A percentile compares a stretch with the other conserved stretches of the same genome.
These are phyloP conservation scores for Hoplodrina ambigua DNA, from an alignment of 2,888 invertebrate genomes.

Conservation along the genomic window DNA sequence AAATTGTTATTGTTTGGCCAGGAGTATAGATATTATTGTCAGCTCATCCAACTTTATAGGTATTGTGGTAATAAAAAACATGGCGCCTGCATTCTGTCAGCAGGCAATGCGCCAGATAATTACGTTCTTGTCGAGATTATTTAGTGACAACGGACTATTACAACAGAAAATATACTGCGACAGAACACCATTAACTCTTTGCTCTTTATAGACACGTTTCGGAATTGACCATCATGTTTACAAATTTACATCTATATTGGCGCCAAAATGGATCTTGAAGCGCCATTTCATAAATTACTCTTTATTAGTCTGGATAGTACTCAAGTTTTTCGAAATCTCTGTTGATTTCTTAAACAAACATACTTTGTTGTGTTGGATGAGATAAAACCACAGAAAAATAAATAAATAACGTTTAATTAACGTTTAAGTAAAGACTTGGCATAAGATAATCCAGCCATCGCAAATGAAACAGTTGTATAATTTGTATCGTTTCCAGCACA, in stretches of 20 bases:
- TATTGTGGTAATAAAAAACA: background rate
- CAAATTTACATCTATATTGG: background rate
- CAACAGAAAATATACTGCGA: constrained; percentile 9
- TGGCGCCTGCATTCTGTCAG: constrained; percentile 4
- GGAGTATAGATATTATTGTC: no score
- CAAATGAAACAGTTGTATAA: background rate
- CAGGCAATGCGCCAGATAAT: background rate
- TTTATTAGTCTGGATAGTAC: background rate
- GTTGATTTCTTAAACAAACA: background rate
- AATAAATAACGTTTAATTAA: no score
- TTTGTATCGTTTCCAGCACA: background rate
- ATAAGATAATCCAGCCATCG: background rate
- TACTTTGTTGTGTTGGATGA: background rate
- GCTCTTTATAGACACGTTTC: constrained; percentile 12
- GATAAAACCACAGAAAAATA: background rate
- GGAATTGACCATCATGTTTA: background rate
- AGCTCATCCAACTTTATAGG: background rate
- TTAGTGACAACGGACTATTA: background rate
- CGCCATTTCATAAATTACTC: constrained; percentile 9
- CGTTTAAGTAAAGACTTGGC: no score
- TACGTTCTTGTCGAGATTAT: background rate
- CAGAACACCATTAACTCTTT: background rate
- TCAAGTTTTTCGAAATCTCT: no score
- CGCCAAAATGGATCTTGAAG: background rate
- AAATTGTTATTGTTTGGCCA: no score